phyloP scores from a whole-genome alignment of 2,797 vertebrate genomes.

The Kryptolebias ocellatus region DNA sequence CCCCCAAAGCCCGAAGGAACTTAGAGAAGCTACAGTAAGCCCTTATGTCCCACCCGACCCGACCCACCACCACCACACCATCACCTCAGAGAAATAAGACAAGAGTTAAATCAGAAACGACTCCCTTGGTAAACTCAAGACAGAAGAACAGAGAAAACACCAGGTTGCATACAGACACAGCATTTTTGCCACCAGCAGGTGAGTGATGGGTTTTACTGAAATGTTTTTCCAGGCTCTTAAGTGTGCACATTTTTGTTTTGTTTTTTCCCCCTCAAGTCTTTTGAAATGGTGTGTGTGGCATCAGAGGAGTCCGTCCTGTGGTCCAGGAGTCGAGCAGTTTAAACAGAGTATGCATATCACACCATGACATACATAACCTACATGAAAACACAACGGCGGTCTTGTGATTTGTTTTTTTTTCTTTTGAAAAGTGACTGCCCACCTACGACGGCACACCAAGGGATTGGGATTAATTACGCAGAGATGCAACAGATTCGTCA shows the following conservation, averaged over 20 bases:
- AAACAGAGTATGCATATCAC: conserved; percentile 49
- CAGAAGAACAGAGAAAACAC: conserved; percentile 70
- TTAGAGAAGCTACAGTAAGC: conserved; percentile 79
- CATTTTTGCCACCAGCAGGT: conserved; percentile 67
- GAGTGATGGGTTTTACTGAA: conserved; percentile 53
- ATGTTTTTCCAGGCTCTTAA: conserved; percentile 46
- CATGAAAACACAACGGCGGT: conserved; percentile 47
- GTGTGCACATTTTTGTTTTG: conserved; percentile 12
- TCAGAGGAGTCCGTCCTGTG: conserved; percentile 58
- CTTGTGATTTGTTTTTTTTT: conserved; percentile 63
- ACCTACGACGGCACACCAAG: conserved; percentile 63
- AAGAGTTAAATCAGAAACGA: conserved; percentile 72
- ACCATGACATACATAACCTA: conserved; percentile 39
- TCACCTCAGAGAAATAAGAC: conserved; percentile 71
- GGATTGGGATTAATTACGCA: conserved; percentile 58
- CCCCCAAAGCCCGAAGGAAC: conserved; percentile 55
- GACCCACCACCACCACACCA: conserved; percentile 41
- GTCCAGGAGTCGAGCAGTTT: conserved; percentile 47
- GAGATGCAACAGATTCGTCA: conserved; percentile 64
- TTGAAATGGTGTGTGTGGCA: conserved; percentile 38
- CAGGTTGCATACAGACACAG: conserved; percentile 77
- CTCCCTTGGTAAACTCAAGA: conserved; percentile 66
- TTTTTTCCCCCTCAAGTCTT: conserved; percentile 39
- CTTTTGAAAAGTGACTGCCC: conserved; percentile 33
- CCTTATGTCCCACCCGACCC: conserved; percentile 62